phyloP scores from a whole-genome alignment of 2,797 vertebrate species.

The Sebastes steindachneri region DNA sequence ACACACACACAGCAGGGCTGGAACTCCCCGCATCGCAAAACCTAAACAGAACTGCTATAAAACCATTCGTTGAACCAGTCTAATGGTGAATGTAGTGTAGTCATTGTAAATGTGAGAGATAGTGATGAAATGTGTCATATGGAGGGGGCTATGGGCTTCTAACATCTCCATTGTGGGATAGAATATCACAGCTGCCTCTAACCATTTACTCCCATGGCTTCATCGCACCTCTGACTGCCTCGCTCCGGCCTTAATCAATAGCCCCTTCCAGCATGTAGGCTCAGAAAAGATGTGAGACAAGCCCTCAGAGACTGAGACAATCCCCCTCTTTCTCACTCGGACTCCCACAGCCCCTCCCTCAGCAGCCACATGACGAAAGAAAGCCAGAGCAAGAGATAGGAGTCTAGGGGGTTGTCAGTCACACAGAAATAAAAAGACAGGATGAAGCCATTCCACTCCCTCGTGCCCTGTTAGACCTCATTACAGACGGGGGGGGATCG shows the following conservation, averaged over 20 bases:
- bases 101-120: neutral
- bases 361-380: constrained; percentile 29
- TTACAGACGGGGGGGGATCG: constrained; percentile 42
- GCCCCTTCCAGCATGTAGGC: constrained; percentile 40
- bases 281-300: constrained; percentile 60
- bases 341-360: constrained; percentile 18
- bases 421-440: constrained; percentile 60
- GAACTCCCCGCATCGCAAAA: neutral
- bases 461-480: constrained; percentile 70
- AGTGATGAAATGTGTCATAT: constrained; percentile 7
- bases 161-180: constrained; percentile 15
- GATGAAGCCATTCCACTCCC: constrained; percentile 62
- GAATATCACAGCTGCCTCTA: constrained; percentile 27
- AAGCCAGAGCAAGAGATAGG: constrained; percentile 43
- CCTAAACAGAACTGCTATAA: neutral
- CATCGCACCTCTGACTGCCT: constrained; percentile 47
- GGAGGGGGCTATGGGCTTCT: constrained; percentile 1
- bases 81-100: neutral
- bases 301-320: constrained; percentile 51
- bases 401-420: constrained; percentile 68
- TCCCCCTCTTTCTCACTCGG: constrained; percentile 34
- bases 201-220: constrained; percentile 35
- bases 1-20: neutral
- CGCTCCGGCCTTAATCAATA: constrained; percentile 65
- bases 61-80: neutral